These are phyloP conservation scores for Channa maculata DNA, from an alignment of 2,113 vertebrate species.

Conservation along the genomic window DNA sequence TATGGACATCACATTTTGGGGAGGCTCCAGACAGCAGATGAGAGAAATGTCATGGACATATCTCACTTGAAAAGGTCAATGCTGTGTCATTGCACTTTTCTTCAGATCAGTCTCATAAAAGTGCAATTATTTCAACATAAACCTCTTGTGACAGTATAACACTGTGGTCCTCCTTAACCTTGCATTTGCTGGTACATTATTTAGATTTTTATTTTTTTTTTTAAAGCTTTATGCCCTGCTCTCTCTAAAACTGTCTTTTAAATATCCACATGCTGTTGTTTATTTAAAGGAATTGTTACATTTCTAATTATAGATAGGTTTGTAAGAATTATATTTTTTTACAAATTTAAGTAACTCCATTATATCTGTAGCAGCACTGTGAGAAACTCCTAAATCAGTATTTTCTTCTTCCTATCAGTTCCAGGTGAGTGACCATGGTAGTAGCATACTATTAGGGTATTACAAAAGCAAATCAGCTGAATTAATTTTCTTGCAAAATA, in stretches of 20 bases:
- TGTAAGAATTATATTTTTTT: conserved; percentile 62
- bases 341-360: conserved; percentile 73
- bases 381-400: conserved; percentile 76
- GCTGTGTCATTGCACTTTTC: conserved; percentile 34
- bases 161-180: conserved; percentile 17
- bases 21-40: conserved; percentile 24
- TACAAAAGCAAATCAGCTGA: conserved; percentile 85
- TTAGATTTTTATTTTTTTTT: background rate
- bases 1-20: conserved; percentile 45
- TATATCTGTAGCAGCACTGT: conserved; percentile 64
- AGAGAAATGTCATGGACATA: conserved; percentile 70
- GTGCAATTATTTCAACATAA: conserved; percentile 47
- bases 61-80: conserved; percentile 71
- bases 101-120: conserved; percentile 26
- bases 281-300: conserved; percentile 30
- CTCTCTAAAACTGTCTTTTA: background rate
- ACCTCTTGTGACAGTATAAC: conserved; percentile 16
- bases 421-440: conserved; percentile 77
- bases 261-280: conserved; percentile 2
- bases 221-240: background rate
- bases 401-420: conserved; percentile 78
- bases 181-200: conserved; percentile 5
- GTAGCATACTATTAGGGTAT: conserved; percentile 82
- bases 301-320: conserved; percentile 58
- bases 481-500: conserved; percentile 83